Base-by-base conservation (phyloP, 53 echinoderm and acorn worm species). In the Luidia sarsii region DNA sequence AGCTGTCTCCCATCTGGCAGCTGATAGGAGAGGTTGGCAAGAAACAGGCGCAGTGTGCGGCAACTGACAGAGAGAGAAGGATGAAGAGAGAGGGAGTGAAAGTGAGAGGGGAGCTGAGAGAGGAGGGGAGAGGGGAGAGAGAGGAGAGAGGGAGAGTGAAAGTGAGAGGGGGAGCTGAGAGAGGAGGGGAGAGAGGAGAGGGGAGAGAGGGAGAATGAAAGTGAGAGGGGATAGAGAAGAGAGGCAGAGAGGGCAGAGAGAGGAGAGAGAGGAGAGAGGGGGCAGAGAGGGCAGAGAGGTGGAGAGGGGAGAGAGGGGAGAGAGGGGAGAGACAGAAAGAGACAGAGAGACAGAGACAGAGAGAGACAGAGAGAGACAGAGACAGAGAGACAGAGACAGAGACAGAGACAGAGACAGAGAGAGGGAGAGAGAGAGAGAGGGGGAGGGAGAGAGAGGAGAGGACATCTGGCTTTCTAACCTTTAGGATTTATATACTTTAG, bases 221-320 rank as follows among this genome's bases (percentile, higher is more conserved):
- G 39, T 96, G 92, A 29, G 93, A 83, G 18, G 93, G 62, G 35
- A 93, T 90, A 88, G 92, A 84, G 35, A 92, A 92, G 3, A 90
- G 90, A 57, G 92, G 93, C 96, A 96, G 92, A 63, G 93, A 90
- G 61, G 86, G 83, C 15, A 96, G 82, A 48, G 92, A 96, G 67
- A 93, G 92, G 38, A 93, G 81, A 36, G 90, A 92, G 89, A 84
- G 3, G 82, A 38, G 64, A 7, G 28, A 27, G 10, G 18, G 54
- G 31, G 18, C 61, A 18, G 33, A 80, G 56, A 48, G 24, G 19
- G 93, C 96, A 96, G 92, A 63, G 93, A 90, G 61, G 86, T 83
- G 11, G 93, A 79, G 51, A 92, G 93, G 67, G 92, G 92, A 48
- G 96, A 84, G 43, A 88, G 92, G 89, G 87, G 3, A 85, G 41